Evolutionary conservation across 2,888 invertebrate genomes (phyloP).

Genomic region (Erebia epiphron): DNA sequence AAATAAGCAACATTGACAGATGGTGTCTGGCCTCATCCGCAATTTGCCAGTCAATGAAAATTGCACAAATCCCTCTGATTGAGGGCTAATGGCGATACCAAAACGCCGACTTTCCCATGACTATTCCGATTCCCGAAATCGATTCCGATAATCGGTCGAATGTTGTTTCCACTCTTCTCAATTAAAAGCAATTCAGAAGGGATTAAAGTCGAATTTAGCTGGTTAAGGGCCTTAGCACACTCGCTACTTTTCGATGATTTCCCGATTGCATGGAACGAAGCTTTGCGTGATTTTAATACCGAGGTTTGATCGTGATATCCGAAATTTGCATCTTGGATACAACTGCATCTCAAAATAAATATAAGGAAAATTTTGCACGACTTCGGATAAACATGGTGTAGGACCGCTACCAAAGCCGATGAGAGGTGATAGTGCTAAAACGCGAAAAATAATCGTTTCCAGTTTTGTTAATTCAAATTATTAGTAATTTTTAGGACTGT

Average conservation of each 20-base stretch:
- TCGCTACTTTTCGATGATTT: neutral
- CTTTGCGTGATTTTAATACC: no score
- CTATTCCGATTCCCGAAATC: slow-evolving; percentile 62
- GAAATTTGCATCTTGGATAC: no score
- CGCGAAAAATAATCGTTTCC: no score
- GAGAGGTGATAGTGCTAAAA: no score
- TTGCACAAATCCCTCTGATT: slow-evolving; percentile 76
- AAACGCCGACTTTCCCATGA: slow-evolving; percentile 71
- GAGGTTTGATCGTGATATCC: no score
- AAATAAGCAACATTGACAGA: slow-evolving; percentile 45
- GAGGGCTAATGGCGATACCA: slow-evolving; percentile 63
- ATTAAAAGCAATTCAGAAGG: slow-evolving; percentile 69
- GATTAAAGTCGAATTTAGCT: slow-evolving; percentile 68
- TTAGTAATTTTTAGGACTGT: no score
- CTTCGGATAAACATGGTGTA: no score
- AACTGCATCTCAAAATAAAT: no score
- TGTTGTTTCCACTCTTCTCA: slow-evolving; percentile 58
- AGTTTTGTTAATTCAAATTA: no score
- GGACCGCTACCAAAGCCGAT: no score
- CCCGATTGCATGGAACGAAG: neutral
- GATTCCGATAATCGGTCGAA: slow-evolving; percentile 61
- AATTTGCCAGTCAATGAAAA: slow-evolving; percentile 81
- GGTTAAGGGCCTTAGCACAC: slow-evolving; percentile 35
- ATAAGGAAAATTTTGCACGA: no score
- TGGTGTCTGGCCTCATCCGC: slow-evolving; percentile 46